A percentile compares a stretch with the other conserved stretches of the same genome.
Conservation (phyloP, 2,113 vertebrate genomes). For the Rhabdomys dilectus region DNA sequence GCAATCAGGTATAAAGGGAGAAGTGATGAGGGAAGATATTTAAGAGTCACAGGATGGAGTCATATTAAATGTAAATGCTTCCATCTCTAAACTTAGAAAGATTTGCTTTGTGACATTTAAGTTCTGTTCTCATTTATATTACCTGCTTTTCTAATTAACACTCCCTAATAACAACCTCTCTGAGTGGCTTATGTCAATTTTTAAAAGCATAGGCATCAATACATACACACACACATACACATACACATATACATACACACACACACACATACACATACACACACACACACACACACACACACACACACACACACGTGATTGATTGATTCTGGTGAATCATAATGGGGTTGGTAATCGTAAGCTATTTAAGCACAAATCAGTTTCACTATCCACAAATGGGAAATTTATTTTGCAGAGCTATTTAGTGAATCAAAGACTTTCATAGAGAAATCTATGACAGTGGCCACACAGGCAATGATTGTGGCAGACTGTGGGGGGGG, state of each 20-base stretch:
- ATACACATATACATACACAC: too few relatives aligned
- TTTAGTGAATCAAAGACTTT: neutral
- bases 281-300: neutral
- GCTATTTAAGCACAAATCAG: constrained; percentile 21
- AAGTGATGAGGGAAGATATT: constrained; percentile 82
- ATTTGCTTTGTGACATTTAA: constrained; percentile 77
- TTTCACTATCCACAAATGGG: neutral
- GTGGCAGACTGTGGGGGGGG: too few relatives aligned
- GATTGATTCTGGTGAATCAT: neutral
- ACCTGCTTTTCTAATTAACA: constrained; percentile 50
- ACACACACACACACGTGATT: too few relatives aligned
- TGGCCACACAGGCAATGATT: neutral
- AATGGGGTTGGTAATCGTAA: neutral
- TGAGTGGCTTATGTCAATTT: constrained; percentile 32
- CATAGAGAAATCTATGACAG: neutral
- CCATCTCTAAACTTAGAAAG: constrained; percentile 75
- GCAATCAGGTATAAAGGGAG: constrained; percentile 86
- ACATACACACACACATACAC: neutral
- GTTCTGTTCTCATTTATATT: constrained; percentile 67
- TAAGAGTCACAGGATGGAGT: constrained; percentile 78
- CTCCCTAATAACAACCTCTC: neutral
- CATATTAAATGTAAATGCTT: constrained; percentile 77
- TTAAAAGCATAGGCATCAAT: neutral
- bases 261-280: neutral
- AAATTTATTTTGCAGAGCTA: neutral